Percentiles rank a stretch among this genome's conserved stretches.
Conservation (phyloP, 1,140 invertebrate species). For the Frieseomelitta varia region DNA sequence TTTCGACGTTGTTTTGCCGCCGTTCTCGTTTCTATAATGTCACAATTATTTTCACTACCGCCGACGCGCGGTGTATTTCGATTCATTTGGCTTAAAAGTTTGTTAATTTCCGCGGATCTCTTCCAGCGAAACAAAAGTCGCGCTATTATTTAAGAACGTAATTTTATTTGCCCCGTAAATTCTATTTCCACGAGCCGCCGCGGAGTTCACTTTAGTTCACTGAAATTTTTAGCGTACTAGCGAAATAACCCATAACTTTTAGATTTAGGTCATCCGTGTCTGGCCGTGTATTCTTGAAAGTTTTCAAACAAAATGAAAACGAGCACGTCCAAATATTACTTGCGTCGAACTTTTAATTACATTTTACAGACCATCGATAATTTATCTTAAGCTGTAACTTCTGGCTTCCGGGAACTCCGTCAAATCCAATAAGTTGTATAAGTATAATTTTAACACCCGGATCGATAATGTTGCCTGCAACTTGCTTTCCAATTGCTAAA, state of each 20-base stretch:
- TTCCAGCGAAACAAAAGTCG: background rate
- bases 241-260: slow-evolving; percentile 36
- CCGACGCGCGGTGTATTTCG: background rate
- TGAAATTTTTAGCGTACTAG: slow-evolving; percentile 38
- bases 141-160: slow-evolving; percentile 4
- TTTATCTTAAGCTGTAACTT: slow-evolving; percentile 24
- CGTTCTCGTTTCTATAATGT: background rate
- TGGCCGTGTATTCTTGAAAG: slow-evolving; percentile 25
- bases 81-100: background rate
- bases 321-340: slow-evolving; percentile 22
- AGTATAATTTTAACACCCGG: slow-evolving; percentile 18
- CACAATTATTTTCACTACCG: background rate
- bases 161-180: slow-evolving; percentile 25
- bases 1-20: background rate
- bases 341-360: slow-evolving; percentile 31
- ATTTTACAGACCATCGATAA: slow-evolving; percentile 12
- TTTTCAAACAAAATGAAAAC: slow-evolving; percentile 25
- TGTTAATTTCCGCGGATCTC: background rate
- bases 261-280: slow-evolving; percentile 12
- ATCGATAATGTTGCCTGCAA: slow-evolving; percentile 2
- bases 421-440: background rate
- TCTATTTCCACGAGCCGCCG: slow-evolving; percentile 1
- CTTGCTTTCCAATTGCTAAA: background rate
- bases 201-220: background rate
- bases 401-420: background rate